Base-by-base conservation (phyloP, 2,888 invertebrate species). In the Drosophila diplacantha region DNA sequence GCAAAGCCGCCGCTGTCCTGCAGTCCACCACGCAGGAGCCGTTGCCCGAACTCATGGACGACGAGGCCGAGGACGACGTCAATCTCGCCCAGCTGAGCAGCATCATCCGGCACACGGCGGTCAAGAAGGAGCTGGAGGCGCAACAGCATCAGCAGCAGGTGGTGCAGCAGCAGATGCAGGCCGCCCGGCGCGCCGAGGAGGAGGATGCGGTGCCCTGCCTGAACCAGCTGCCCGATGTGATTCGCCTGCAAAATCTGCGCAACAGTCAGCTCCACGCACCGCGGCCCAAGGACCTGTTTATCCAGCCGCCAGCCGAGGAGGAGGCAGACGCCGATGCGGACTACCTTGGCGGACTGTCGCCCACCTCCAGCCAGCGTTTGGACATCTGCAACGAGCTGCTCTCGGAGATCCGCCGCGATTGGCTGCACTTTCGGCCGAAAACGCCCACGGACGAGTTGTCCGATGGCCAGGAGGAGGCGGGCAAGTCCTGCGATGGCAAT, bases 341-440 rank as follows among this genome's bases (percentile, higher is more conserved):
- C 31, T 83, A 81, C n/a, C 39, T 81, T 64, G 80, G 85, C 5
- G 78, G 86, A 6, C 55, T 86, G 22, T 85, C 86, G 31, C 86
- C 87, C 0, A 85, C 85, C 5, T 84, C 85, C 22, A 86, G 85
- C 54, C 86, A 86, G 49, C 84, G 86, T 7, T 55, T 85, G 52
- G 87, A 87, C 35, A 72, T 86, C 35, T 85, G 86, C 76, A 85
- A 85, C 57, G 87, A 88, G 57, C 62, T 88, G 62, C 69, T 88
- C 41, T 85, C 85, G 20, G 88, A 88, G 66, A 88, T 88, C 34
- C 75, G 81, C 1, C 83, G 86, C 4, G 87, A 88, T 71, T 89
- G 89, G 88, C 67, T 88, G 56, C 88, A 89, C 75, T 89, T 89
- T 70, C 85, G 88, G 7, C 88, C 88, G 16, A 88, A 87, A 72